Base-by-base conservation (phyloP, 2,113 vertebrate genomes). In the Entosphenus tridentatus region DNA sequence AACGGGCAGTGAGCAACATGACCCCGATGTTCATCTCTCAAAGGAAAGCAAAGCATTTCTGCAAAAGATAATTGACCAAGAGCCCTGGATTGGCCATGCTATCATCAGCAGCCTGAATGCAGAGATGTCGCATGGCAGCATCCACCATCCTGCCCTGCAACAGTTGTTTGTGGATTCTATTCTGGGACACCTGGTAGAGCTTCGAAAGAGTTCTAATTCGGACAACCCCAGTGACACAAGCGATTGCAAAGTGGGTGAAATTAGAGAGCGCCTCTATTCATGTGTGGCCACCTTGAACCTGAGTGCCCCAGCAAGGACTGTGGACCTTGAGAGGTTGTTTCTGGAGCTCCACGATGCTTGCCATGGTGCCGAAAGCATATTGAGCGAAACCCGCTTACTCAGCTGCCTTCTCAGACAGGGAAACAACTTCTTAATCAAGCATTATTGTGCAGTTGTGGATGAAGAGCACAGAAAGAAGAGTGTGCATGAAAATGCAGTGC, bases 341-440 rank as follows among this genome's bases (percentile, higher is more conserved):
- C 80, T 81, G 67, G 83, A 82, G 2, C 79, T 98, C 39, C 81
- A 87, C 77, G 79, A 77, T 13, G 76, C 80, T 10, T 86, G 82
- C 74, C 78, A 79, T 57, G 72, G 77, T 0, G 80, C 79, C 54
- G 77, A 72, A 56, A 79, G 74, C 39, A 74, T 76, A 1, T 77
- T 93, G 59, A 78, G 10, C 10, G 90, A 96, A 74, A 87, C 88
- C 75, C 81, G 72, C 68, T 71, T 96, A 10, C 81, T 96, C 54
- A 74, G 81, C 77, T 86, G 82, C 68, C 72, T 96, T 76, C 75
- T 90, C 4, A 83, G 83, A 68, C 86, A 84, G 56, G 75, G 71
- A 1, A 80, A 77, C 12, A 75, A 77, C 6, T 71, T 75, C 6
- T 74, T 93, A 1, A 73, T 92, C 54, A 78, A 71, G 3, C 71